Conservation (phyloP, 2,797 vertebrate species). For the Rhinella marina region DNA sequence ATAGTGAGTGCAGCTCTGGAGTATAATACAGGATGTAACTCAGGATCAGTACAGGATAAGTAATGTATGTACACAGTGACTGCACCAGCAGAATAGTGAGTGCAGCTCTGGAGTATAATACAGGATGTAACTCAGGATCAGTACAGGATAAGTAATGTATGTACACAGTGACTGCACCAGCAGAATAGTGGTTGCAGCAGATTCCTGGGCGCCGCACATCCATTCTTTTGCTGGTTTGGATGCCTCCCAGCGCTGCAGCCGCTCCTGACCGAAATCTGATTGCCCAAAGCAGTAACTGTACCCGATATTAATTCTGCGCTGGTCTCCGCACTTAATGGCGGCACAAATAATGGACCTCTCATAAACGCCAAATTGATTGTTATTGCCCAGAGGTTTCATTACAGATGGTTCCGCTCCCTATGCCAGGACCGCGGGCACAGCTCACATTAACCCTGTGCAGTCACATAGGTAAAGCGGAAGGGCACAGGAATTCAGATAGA, state of each 20-base stretch:
- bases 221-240: slow-evolving; percentile 5
- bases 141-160: no score
- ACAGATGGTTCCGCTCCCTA: neutral
- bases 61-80: no score
- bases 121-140: no score
- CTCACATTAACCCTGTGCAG: neutral
- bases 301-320: slow-evolving; percentile 29
- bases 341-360: slow-evolving; percentile 44
- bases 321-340: slow-evolving; percentile 23
- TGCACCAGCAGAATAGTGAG: no score
- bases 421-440: neutral
- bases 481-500: no score
- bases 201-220: neutral
- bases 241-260: neutral
- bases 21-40: no score
- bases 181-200: no score
- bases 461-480: neutral
- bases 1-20: no score
- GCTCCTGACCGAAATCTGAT: slow-evolving; percentile 41
- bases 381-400: neutral
- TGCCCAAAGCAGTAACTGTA: neutral
- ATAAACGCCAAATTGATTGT: slow-evolving; percentile 31
- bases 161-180: no score
- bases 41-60: no score
- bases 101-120: no score